Conservation (phyloP, 2,113 vertebrate species). For the Oenanthe melanoleuca region DNA sequence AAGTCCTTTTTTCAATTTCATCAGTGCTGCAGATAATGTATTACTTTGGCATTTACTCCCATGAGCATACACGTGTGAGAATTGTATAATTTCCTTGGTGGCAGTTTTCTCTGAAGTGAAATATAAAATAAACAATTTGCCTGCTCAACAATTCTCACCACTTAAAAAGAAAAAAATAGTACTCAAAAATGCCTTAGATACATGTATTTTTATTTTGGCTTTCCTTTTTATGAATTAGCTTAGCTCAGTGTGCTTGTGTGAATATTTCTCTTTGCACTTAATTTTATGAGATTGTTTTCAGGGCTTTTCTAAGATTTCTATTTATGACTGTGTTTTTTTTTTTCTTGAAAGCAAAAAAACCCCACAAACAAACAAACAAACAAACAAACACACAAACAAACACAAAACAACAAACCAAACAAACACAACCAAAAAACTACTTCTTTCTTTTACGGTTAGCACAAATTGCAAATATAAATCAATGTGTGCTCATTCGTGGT, state of each 20-base stretch:
- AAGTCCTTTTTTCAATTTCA: neutral
- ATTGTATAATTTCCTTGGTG: neutral
- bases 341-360: neutral
- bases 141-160: neutral
- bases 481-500: neutral
- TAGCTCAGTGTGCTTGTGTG: neutral
- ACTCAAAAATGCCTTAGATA: neutral
- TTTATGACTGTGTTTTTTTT: neutral
- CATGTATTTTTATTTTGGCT: neutral
- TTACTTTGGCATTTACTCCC: neutral
- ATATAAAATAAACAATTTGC: neutral
- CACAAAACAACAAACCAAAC: neutral
- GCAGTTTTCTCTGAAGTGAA: neutral
- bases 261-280: neutral
- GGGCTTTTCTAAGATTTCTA: neutral
- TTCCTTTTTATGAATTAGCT: neutral
- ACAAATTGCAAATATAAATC: slow-evolving; percentile 5
- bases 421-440: neutral
- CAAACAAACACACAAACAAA: neutral
- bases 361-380: neutral
- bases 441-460: neutral
- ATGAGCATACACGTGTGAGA: neutral
- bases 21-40: neutral
- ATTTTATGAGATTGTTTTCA: neutral
- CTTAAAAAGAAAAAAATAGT: neutral